Evolutionary conservation across 2,888 invertebrate species (phyloP).

Genomic region (Caenorhabditis sinica): DNA sequence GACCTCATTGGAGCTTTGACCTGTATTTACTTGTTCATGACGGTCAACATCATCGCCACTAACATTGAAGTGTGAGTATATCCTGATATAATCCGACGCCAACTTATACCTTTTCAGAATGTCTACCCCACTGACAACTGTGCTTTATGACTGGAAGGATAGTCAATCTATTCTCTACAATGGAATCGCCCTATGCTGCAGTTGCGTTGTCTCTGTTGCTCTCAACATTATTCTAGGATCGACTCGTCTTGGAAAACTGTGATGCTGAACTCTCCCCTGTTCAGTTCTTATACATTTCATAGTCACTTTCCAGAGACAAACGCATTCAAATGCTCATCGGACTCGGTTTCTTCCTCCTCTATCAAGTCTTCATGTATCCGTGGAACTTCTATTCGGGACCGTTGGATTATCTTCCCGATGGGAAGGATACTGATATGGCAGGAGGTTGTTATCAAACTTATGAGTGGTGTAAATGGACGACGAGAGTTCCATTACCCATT

Average conservation of each 20-base stretch:
- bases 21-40: conserved; percentile 67
- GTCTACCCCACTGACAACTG: conserved; percentile 70
- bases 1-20: conserved; percentile 50
- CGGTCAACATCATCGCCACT: conserved; percentile 62
- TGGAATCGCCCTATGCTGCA: conserved; percentile 63
- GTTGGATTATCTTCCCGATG: conserved; percentile 56
- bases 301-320: conserved; percentile 67
- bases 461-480: conserved; percentile 69
- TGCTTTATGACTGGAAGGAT: conserved; percentile 72
- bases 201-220: conserved; percentile 66
- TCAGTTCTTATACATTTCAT: conserved; percentile 51
- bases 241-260: conserved; percentile 68
- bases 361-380: conserved; percentile 69
- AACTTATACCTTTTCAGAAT: conserved; percentile 53
- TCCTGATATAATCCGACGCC: not conserved
- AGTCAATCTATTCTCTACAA: conserved; percentile 70
- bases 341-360: conserved; percentile 64
- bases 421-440: conserved; percentile 63
- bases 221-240: conserved; percentile 66
- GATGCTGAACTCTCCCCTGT: conserved; percentile 42
- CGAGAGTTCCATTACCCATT: conserved; percentile 67
- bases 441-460: conserved; percentile 69
- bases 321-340: conserved; percentile 72
- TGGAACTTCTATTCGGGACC: conserved; percentile 71
- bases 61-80: conserved; percentile 66